Conservation (phyloP, 2,113 vertebrate genomes). For the Coreoperca whiteheadi region DNA sequence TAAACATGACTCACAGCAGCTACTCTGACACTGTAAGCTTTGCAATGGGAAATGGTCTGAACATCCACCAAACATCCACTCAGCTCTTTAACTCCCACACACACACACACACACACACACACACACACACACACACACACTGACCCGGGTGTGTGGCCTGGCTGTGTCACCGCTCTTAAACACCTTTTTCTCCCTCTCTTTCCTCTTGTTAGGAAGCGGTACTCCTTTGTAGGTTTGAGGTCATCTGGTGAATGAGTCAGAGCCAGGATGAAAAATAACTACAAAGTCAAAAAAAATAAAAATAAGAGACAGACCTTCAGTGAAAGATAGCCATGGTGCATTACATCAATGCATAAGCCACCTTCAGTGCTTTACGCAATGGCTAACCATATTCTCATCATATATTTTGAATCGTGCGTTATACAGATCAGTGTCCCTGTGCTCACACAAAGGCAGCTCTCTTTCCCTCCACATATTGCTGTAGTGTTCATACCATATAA, state of each 20-base stretch:
- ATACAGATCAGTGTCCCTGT: slow-evolving; percentile 10
- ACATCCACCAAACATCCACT: slow-evolving; percentile 24
- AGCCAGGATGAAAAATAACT: slow-evolving; percentile 13
- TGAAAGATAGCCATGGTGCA: not conserved
- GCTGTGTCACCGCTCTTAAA: slow-evolving; percentile 12
- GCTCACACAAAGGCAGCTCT: slow-evolving; percentile 1
- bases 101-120: slow-evolving; percentile 7
- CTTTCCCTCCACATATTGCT: not conserved
- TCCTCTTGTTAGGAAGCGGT: slow-evolving; percentile 8
- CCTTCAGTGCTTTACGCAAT: slow-evolving; percentile 10
- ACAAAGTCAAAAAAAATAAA: not conserved
- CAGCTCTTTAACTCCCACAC: slow-evolving; percentile 9
- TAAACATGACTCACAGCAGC: slow-evolving; percentile 57
- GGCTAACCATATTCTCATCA: slow-evolving; percentile 6
- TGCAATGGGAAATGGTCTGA: slow-evolving; percentile 38
- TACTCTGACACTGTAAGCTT: slow-evolving; percentile 35
- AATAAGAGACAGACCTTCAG: not conserved
- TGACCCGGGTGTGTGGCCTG: slow-evolving; percentile 20
- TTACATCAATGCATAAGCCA: slow-evolving; percentile 7
- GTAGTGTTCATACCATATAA: not conserved
- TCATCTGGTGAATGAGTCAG: slow-evolving; percentile 32
- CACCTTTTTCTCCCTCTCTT: not conserved
- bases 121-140: slow-evolving; percentile 18
- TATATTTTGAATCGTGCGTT: slow-evolving; percentile 34
- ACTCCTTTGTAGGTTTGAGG: slow-evolving; percentile 37